Conservation (phyloP, 2,888 invertebrate species). For the Athetis lepigone region DNA sequence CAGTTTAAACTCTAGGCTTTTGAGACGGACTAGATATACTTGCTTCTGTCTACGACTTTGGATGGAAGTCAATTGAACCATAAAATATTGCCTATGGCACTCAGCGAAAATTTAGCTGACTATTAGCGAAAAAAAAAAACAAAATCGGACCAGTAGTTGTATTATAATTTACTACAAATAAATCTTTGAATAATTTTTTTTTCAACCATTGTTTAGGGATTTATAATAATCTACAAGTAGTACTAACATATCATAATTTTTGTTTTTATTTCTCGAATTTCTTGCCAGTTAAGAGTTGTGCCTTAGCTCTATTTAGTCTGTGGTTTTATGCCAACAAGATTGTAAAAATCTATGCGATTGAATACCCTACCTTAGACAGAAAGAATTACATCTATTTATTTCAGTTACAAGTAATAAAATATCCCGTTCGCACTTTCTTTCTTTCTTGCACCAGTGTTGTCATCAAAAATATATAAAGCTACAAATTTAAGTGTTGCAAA, state of each 20-base stretch:
- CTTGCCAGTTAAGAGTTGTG: conserved; percentile 34
- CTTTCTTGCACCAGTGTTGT: conserved; percentile 52
- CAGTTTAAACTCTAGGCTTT: conserved; percentile 2
- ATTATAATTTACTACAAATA: too few species aligned
- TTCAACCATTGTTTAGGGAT: not conserved
- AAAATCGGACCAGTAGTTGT: too few species aligned
- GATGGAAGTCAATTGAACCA: too few species aligned
- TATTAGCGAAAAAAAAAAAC: too few species aligned
- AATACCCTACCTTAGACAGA: conserved; percentile 16
- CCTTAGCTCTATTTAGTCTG: conserved; percentile 41
- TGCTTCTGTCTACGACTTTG: too few species aligned
- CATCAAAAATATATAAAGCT: conserved; percentile 23
- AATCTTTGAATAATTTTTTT: too few species aligned
- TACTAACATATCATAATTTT: not conserved
- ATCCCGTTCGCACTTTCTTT: conserved; percentile 37
- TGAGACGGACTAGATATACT: not conserved
- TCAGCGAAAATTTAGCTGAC: too few species aligned
- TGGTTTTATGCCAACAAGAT: conserved; percentile 24
- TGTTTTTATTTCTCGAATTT: not conserved
- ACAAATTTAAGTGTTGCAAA: not conserved
- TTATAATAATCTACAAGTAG: not conserved
- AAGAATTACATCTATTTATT: conserved; percentile 29
- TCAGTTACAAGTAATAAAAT: conserved; percentile 42
- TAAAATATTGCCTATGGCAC: too few species aligned
- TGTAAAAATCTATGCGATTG: conserved; percentile 33